These are phyloP conservation scores for Pygmarrhopalites habei DNA, from an alignment of 1,140 invertebrate species.

Conservation along the genomic window DNA sequence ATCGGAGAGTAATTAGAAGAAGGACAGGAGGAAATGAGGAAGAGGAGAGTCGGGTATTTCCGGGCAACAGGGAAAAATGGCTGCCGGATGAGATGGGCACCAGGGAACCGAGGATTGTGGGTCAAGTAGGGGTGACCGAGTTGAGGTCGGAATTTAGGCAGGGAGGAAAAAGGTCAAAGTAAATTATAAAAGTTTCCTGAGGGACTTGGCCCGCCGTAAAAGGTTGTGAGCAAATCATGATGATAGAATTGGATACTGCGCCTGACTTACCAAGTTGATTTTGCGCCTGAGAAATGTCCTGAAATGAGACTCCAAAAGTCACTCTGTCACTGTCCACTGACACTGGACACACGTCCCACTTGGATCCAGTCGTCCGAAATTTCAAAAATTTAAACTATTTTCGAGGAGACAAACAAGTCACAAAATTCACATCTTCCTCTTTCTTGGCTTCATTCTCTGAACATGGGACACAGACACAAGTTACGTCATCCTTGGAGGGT, in stretches of 20 bases:
- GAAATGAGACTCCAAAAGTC: too few species aligned
- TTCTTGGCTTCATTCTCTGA: too few species aligned
- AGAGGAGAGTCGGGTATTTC: constrained; percentile 1
- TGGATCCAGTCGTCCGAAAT: too few species aligned
- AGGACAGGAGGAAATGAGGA: not conserved
- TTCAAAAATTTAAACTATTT: too few species aligned
- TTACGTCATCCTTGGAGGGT: too few species aligned
- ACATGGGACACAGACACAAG: too few species aligned
- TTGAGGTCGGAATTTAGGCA: not conserved
- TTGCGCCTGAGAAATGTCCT: too few species aligned
- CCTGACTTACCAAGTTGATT: not conserved
- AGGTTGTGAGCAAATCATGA: constrained; percentile 65
- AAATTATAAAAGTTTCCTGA: not conserved
- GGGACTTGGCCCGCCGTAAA: constrained; percentile 24
- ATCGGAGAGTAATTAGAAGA: constrained; percentile 5
- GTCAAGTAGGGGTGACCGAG: not conserved
- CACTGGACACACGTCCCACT: too few species aligned
- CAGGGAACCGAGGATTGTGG: not conserved
- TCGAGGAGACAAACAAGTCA: too few species aligned
- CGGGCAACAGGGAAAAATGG: constrained; percentile 5
- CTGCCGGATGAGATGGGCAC: not conserved
- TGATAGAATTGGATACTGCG: not conserved
- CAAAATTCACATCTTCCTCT: too few species aligned
- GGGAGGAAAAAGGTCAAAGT: not conserved
- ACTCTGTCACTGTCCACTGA: too few species aligned